Base-by-base conservation (phyloP, 2,113 vertebrate species). In the Tetraodon nigroviridis region DNA sequence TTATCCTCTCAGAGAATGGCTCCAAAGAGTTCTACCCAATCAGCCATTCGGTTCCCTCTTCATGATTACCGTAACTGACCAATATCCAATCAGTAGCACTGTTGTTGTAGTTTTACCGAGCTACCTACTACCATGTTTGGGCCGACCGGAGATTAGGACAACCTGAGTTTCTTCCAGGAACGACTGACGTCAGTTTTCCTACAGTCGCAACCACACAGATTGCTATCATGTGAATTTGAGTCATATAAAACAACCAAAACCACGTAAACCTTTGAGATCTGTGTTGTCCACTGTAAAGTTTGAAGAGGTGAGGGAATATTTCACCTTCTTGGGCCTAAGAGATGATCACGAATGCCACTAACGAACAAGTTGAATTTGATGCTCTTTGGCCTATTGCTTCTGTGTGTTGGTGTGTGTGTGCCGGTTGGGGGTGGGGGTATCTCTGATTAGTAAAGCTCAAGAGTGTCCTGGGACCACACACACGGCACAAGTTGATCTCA, bases 51-150 rank as follows among this genome's bases (percentile, higher is more conserved):
- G 61, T 22, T 24, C 49, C 50, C 42, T 24, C n/a, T 58, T 58
- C 49, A 51, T 45, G 70, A 64, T 78, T 73, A n/a, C n/a, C n/a
- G n/a, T n/a, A 65, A 45, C 42, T 3, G 51, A 66, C 37, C 44
- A n/a, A 58, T 68, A 64, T 53, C 78, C 78, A 74, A 71, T 78
- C 66, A 46, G 50, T 40, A 40, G n/a, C 44, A 41, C 61, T 18
- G 52, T 75, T 67, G 22, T 22, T 37, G 47, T 14, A 40, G 44
- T 40, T 41, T 67, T 57, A 27, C 45, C 48, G 50, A 51, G 21
- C 44, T 22, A 6, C 45, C 21, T 6, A 10, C 27, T 16, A 27
- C 48, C 11, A 17, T 59, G 56, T 71, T 65, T 68, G 0, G 29
- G 58, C 69, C 58, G 37, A 22, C 47, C 22, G 44, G 41, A 55